Conservation (phyloP, 2,888 invertebrate genomes). For the Alentia gelatinosa region DNA sequence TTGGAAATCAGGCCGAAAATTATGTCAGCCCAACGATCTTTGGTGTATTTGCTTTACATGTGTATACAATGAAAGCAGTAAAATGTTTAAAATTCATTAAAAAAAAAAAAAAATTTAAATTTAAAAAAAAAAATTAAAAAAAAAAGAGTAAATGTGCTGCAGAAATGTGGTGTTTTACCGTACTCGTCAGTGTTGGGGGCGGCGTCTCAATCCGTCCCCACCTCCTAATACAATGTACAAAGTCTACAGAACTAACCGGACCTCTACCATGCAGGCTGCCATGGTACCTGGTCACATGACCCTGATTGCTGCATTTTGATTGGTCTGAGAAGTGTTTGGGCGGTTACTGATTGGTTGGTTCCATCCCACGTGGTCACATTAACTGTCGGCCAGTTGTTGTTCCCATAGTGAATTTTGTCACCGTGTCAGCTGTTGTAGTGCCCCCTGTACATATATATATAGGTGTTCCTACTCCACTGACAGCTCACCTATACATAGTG, state of each 20-base stretch:
- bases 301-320: constrained; percentile 43
- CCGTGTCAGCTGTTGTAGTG: background rate
- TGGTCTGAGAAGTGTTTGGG: constrained; percentile 5
- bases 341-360: constrained; percentile 12
- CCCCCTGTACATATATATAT: too few relatives aligned
- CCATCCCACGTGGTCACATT: background rate
- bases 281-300: background rate
- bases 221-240: background rate
- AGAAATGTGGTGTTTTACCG: background rate
- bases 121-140: background rate
- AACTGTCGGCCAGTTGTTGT: background rate
- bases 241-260: background rate
- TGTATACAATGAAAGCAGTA: background rate
- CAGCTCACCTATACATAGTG: background rate
- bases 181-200: background rate
- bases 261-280: background rate
- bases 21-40: too few relatives aligned
- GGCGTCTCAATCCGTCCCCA: background rate
- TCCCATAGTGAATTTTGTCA: background rate
- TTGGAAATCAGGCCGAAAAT: too few relatives aligned
- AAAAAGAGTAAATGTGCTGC: background rate
- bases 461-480: background rate
- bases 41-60: too few relatives aligned
- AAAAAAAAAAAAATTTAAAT: background rate
- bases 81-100: background rate